Evolutionary conservation across 2,113 vertebrate species (phyloP).

Genomic region (Mobula birostris): DNA sequence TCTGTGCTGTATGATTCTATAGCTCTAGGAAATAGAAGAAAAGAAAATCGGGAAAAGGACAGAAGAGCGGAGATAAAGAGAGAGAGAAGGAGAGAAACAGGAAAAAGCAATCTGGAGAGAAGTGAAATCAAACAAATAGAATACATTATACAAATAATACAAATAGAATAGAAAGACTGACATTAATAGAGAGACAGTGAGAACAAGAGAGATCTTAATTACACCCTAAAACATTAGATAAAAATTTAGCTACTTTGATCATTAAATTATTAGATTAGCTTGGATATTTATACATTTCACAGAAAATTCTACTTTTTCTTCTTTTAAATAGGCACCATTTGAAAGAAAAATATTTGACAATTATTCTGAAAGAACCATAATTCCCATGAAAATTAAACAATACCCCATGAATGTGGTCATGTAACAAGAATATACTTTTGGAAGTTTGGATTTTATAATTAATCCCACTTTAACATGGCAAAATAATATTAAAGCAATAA

Average conservation of each 20-base stretch:
- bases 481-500: too few species aligned
- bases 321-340: not conserved
- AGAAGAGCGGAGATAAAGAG: too few species aligned
- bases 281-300: not conserved
- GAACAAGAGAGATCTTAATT: not conserved
- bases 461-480: not conserved
- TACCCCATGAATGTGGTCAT: not conserved
- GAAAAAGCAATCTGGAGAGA: too few species aligned
- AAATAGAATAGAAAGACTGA: not conserved
- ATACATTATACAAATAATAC: too few species aligned
- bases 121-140: too few species aligned
- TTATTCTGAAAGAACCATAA: not conserved
- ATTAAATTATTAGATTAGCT: not conserved
- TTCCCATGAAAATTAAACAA: not conserved
- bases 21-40: too few species aligned
- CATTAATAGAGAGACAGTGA: too few species aligned
- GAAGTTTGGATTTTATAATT: not conserved
- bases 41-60: too few species aligned
- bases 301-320: not conserved
- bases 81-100: too few species aligned
- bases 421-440: not conserved
- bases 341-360: not conserved
- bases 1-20: too few species aligned
- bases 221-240: not conserved
- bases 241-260: not conserved